Percentiles rank a stretch among this genome's conserved stretches.
Evolutionary conservation across 2,888 invertebrate genomes (phyloP).

Genomic region (Thecophora atra): DNA sequence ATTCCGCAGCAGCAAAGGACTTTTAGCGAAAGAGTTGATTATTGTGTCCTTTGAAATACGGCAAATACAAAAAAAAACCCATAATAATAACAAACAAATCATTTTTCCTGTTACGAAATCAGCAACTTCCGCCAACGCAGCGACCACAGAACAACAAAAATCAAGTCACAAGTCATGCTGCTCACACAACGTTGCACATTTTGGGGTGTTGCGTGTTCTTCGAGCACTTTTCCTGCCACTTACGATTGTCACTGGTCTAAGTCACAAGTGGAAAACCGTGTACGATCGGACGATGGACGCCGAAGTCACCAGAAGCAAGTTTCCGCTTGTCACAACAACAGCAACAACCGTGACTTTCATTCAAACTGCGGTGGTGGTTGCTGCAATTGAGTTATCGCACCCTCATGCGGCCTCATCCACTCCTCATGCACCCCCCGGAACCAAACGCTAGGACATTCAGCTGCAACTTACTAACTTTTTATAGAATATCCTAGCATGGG

Average conservation of each 20-base stretch:
- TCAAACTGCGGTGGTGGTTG: neutral
- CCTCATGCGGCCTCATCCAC: constrained; percentile 27
- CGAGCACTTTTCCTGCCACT: constrained; percentile 59
- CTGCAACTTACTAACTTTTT: neutral
- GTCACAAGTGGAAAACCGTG: neutral
- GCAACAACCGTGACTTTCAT: neutral
- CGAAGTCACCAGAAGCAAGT: constrained; percentile 27
- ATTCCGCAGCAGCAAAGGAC: neutral
- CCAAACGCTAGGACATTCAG: neutral
- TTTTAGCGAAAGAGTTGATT: constrained; percentile 20
- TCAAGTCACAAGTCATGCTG: constrained; percentile 59
- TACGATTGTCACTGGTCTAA: constrained; percentile 51
- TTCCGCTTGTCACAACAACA: constrained; percentile 36
- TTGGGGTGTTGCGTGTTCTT: constrained; percentile 52
- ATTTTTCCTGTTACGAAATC: constrained; percentile 28
- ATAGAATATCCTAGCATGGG: constrained; percentile 43
- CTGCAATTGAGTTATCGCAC: constrained; percentile 27
- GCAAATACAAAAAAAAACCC: constrained; percentile 2
- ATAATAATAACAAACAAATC: constrained; percentile 29
- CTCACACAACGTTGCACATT: constrained; percentile 50
- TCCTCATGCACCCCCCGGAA: neutral
- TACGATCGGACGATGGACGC: constrained; percentile 45
- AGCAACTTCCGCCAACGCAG: constrained; percentile 39
- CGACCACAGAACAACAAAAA: constrained; percentile 22
- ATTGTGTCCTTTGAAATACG: constrained; percentile 2